A percentile compares a stretch with the other conserved stretches of the same genome.
phyloP scores from a whole-genome alignment of 2,797 vertebrate genomes.

The Ispidina lecontei region DNA sequence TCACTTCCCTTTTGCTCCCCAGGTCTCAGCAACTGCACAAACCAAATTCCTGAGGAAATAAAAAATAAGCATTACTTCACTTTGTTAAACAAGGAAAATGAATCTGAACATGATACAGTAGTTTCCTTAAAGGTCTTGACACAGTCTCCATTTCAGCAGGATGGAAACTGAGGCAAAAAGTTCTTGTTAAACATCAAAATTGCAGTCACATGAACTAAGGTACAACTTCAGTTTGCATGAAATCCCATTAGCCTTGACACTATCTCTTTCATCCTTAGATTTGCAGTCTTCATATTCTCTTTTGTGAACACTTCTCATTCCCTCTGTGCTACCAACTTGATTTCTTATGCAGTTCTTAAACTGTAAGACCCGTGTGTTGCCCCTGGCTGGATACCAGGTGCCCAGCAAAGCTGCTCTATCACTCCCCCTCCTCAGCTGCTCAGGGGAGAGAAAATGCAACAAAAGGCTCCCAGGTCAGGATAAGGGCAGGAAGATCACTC shows the following conservation, averaged over 20 bases:
- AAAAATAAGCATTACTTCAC: neutral
- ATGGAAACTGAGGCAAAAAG: neutral
- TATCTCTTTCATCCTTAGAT: neutral
- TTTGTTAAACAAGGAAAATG: neutral
- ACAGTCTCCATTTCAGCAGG: no score
- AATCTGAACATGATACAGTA: neutral
- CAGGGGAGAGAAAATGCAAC: no score
- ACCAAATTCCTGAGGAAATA: neutral
- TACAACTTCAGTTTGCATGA: neutral
- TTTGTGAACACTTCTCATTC: neutral
- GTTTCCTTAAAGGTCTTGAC: neutral
- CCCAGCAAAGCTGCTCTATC: no score
- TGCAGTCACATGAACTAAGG: neutral
- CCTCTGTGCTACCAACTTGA: neutral
- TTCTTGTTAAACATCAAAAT: neutral
- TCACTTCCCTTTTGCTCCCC: neutral
- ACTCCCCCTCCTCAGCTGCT: no score
- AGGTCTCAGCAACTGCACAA: neutral
- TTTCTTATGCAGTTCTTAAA: neutral
- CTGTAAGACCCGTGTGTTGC: no score
- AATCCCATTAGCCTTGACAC: neutral
- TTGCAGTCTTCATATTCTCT: neutral
- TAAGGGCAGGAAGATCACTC: no score
- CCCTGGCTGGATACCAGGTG: no score
- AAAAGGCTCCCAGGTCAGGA: no score